A percentile compares a stretch with the other conserved stretches of the same genome.
Conservation (phyloP, 2,797 vertebrate species). For the Epinephelus malabaricus region DNA sequence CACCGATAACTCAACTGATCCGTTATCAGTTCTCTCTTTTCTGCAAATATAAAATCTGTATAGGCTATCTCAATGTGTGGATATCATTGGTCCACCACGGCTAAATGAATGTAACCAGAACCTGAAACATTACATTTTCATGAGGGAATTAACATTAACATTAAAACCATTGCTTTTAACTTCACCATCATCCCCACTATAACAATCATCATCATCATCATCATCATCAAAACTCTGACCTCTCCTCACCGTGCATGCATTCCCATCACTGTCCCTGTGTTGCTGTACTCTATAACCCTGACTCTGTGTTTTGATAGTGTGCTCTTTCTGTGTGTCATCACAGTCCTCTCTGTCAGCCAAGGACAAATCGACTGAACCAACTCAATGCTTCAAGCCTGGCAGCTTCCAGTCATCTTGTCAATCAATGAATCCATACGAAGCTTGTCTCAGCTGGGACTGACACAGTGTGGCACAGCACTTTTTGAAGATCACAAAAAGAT, state of each 20-base stretch:
- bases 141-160: not conserved
- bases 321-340: conserved; percentile 77
- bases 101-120: not conserved
- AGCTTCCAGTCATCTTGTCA: conserved; percentile 82
- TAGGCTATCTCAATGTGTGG: not conserved
- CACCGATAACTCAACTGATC: not conserved
- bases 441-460: conserved; percentile 58
- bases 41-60: not conserved
- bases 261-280: conserved; percentile 36
- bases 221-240: conserved; percentile 30
- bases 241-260: conserved; percentile 20
- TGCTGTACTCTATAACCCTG: conserved; percentile 55
- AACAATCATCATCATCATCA: not conserved
- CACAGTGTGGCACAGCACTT: conserved; percentile 75
- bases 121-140: not conserved
- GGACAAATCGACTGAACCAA: conserved; percentile 79
- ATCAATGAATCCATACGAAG: conserved; percentile 83
- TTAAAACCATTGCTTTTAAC: not conserved
- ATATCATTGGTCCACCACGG: not conserved
- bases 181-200: conserved; percentile 3
- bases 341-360: conserved; percentile 76
- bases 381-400: conserved; percentile 76
- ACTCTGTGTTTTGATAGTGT: conserved; percentile 73
- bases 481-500: conserved; percentile 63
- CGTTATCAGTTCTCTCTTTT: not conserved